A percentile compares a stretch with the other conserved stretches of the same genome.
These are phyloP conservation scores for Aphidius ervi DNA, from an alignment of 1,140 invertebrate species.

Conservation along the genomic window DNA sequence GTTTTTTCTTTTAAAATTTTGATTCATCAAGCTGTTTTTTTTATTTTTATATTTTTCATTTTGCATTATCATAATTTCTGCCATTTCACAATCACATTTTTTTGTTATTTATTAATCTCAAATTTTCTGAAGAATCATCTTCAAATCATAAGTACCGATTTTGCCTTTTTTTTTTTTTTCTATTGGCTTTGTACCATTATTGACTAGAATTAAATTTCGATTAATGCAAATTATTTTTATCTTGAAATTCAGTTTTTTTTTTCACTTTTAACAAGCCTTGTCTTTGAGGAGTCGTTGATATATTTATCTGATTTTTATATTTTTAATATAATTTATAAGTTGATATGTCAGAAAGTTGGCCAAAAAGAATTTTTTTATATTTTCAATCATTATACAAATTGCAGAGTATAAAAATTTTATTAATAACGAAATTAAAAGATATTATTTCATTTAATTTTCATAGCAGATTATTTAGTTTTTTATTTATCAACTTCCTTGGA, in stretches of 20 bases:
- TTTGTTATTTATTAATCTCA: conserved; percentile 15
- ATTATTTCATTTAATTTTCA: conserved; percentile 36
- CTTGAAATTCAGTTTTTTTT: conserved; percentile 8
- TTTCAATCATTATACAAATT: conserved; percentile 38
- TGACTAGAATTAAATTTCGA: conserved; percentile 54
- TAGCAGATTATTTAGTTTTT: no score
- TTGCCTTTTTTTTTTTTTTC: conserved; percentile 22
- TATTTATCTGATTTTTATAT: conserved; percentile 31
- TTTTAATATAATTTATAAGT: no score
- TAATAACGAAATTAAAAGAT: conserved; percentile 45
- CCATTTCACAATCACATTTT: conserved; percentile 5
- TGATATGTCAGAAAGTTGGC: conserved; percentile 52
- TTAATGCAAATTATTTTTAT: conserved; percentile 24
- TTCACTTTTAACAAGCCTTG: conserved; percentile 3
- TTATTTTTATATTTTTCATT: conserved; percentile 8
- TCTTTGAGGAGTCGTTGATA: background rate
- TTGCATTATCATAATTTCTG: no score
- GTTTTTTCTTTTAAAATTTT: no score
- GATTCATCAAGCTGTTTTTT: background rate
- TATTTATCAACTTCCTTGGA: no score
- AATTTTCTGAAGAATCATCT: conserved; percentile 20
- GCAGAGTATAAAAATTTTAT: conserved; percentile 16
- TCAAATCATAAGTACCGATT: conserved; percentile 49
- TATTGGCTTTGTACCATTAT: conserved; percentile 49
- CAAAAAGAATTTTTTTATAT: conserved; percentile 55